Base-by-base conservation (phyloP, 2,888 invertebrate genomes). In the Lasius fuliginosus region DNA sequence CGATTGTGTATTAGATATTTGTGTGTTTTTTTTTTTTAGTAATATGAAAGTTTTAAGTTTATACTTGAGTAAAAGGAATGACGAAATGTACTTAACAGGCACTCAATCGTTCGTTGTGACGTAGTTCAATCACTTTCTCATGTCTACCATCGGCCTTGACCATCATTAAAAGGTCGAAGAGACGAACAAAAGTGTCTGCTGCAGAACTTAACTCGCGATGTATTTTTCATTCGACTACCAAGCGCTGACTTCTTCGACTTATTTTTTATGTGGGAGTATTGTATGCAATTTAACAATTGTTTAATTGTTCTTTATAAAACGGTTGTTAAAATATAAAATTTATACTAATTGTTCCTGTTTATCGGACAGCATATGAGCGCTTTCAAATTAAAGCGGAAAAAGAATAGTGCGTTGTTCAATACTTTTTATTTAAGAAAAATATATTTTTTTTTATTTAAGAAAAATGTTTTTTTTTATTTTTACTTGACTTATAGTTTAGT, bases 61-160 rank as follows among this genome's bases (percentile, higher is more conserved):
- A 27, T 33, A 60, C 46, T 46, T 36, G 30, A 42, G 74, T 60
- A 46, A 81, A 81, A 81, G 74, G 23, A 60, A 81, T 46, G 79
- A 81, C 8, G 23, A 81, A 81, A 81, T n/a, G 49, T 53, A 69
- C 15, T 23, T 3, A 69, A 40, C 58, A 46, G 8, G 18, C 79
- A 5, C 8, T 53, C 53, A 69, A 56, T 81, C 64, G 65, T 79
- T 81, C 23, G 36, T 15, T 30, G 12, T 85, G 89, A 87, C 86
- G 89, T 88, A 84, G 81, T 85, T 91, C 88, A 85, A 87, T 91
- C 87, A 90, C 87, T 92, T 91, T 91, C 86, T 90, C 85, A 86
- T 84, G 87, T 92, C 91, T 88, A 83, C 73, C 15, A 62, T 40
- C 73, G 69, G 33, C 91, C 92, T 91, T 92, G 92, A 90, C 89